Percentiles rank a stretch among this genome's conserved stretches.
phyloP scores from a whole-genome alignment of 1,140 invertebrate genomes.

The Phortica variegata region DNA sequence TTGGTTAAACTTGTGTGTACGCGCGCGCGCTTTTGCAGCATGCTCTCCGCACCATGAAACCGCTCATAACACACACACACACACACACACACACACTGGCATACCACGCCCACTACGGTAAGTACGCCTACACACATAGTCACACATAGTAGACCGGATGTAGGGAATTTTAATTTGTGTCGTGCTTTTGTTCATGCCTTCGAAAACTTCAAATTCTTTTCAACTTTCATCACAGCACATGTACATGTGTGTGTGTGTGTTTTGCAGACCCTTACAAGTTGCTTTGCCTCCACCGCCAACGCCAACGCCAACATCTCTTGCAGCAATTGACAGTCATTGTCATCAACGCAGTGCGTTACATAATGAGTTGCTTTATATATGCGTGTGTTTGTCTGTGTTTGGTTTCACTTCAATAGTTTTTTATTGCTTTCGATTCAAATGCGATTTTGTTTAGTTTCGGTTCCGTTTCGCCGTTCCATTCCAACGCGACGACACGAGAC shows the following conservation, averaged over 20 bases:
- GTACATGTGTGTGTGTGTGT: background rate
- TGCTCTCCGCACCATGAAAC: too few species aligned
- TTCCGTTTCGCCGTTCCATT: too few species aligned
- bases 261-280: constrained; percentile 38
- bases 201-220: background rate
- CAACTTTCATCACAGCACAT: constrained; percentile 16
- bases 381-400: constrained; percentile 9
- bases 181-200: constrained; percentile 32
- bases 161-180: constrained; percentile 55
- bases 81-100: constrained; percentile 29
- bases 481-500: too few species aligned
- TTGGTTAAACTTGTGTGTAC: constrained; percentile 53
- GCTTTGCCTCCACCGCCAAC: background rate
- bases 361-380: too few species aligned
- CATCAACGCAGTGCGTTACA: too few species aligned
- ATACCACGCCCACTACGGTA: background rate
- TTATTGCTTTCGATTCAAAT: too few species aligned
- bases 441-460: too few species aligned
- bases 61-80: constrained; percentile 30
- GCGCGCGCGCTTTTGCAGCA: too few species aligned
- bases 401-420: background rate
- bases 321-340: constrained; percentile 32
- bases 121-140: background rate
- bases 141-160: constrained; percentile 25
- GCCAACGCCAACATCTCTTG: constrained; percentile 26